Percentiles rank a stretch among this genome's conserved stretches.
Conservation (phyloP, 1,140 invertebrate genomes). For the Eumeta japonica region DNA sequence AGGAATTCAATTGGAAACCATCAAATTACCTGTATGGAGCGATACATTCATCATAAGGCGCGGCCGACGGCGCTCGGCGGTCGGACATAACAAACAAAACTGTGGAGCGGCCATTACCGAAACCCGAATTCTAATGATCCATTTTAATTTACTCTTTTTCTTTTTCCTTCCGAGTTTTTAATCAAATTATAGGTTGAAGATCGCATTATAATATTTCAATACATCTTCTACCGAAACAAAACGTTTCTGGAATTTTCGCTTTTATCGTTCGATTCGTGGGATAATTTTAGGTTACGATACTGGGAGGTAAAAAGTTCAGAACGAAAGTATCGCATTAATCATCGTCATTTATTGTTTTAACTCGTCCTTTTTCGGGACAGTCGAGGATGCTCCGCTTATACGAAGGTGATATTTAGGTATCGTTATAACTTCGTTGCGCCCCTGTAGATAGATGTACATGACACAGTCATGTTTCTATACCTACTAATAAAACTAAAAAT, state of each 20-base stretch:
- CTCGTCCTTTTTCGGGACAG: neutral
- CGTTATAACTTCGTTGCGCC: no score
- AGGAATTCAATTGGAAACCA: no score
- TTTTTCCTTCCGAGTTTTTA: constrained; percentile 47
- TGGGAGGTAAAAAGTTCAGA: constrained; percentile 14
- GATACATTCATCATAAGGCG: no score
- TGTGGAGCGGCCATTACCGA: constrained; percentile 44
- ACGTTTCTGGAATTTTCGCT: constrained; percentile 48
- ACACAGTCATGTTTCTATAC: no score
- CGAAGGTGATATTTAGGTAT: no score
- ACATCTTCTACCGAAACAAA: constrained; percentile 34
- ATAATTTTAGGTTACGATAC: constrained; percentile 48
- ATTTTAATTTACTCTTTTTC: constrained; percentile 42
- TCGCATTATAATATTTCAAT: constrained; percentile 55
- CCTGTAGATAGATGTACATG: no score
- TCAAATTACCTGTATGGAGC: no score
- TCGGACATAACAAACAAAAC: constrained; percentile 44
- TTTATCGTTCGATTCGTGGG: constrained; percentile 46
- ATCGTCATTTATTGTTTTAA: constrained; percentile 11
- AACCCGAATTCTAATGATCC: constrained; percentile 50
- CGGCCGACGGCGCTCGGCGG: no score
- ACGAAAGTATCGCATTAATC: constrained; percentile 14
- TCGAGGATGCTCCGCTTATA: no score
- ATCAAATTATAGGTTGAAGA: constrained; percentile 55
- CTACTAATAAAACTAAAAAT: no score